phyloP scores from a whole-genome alignment of 2,888 invertebrate genomes.

The Hemithea aestivaria region DNA sequence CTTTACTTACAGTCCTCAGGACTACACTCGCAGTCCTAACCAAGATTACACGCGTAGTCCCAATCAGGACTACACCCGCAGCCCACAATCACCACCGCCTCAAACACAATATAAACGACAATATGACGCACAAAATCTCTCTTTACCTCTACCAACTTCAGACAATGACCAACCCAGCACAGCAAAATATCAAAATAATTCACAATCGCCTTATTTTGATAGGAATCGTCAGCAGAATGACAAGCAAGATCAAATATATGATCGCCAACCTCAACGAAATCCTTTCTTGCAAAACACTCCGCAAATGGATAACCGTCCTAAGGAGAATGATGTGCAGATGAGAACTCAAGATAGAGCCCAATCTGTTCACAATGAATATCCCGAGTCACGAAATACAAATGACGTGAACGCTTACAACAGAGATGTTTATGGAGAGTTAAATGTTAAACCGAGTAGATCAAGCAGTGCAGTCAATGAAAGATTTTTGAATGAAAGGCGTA shows the following conservation, averaged over 20 bases:
- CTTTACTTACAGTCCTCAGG: slow-evolving; percentile 75
- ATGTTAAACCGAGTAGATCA: slow-evolving; percentile 43
- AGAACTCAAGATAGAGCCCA: slow-evolving; percentile 31
- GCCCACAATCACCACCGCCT: slow-evolving; percentile 67
- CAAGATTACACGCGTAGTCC: slow-evolving; percentile 36
- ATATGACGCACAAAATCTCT: slow-evolving; percentile 69
- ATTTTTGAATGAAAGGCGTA: slow-evolving; percentile 82
- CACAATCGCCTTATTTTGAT: slow-evolving; percentile 74
- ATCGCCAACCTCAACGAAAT: slow-evolving; percentile 57
- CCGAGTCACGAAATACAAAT: slow-evolving; percentile 42
- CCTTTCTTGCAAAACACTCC: slow-evolving; percentile 62
- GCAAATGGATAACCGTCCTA: slow-evolving; percentile 37
- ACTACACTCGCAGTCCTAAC: slow-evolving; percentile 71
- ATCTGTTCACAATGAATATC: slow-evolving; percentile 42
- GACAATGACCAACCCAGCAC: slow-evolving; percentile 63
- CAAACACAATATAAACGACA: slow-evolving; percentile 60
- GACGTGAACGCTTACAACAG: slow-evolving; percentile 49
- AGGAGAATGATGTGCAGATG: slow-evolving; percentile 39
- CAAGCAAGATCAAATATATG: slow-evolving; percentile 55
- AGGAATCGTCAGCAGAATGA: slow-evolving; percentile 57
- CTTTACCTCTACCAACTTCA: slow-evolving; percentile 49
- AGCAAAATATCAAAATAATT: slow-evolving; percentile 62
- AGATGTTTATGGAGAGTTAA: slow-evolving; percentile 62
- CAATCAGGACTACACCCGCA: slow-evolving; percentile 74
- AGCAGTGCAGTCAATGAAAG: slow-evolving; percentile 55